phyloP scores from a whole-genome alignment of 37 sponge, comb jelly and placozoan genomes.

The Amphimedon queenslandica region DNA sequence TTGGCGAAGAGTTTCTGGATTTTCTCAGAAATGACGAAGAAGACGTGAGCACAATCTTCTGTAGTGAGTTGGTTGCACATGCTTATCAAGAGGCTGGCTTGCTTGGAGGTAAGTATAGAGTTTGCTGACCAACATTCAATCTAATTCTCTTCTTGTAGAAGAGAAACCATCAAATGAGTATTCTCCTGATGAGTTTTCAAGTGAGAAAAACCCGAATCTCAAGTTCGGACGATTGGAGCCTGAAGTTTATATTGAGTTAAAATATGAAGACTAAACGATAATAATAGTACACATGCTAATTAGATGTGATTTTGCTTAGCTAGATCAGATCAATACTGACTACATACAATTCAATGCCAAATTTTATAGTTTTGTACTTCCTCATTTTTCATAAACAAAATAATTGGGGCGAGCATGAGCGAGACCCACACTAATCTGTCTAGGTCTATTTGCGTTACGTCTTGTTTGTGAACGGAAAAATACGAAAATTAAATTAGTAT shows the following conservation, averaged over 20 bases:
- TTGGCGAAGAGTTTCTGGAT: background rate
- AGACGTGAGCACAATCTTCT: conserved; percentile 7
- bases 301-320: too few relatives aligned
- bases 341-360: too few relatives aligned
- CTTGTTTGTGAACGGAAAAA: too few relatives aligned
- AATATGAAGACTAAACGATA: too few relatives aligned
- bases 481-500: too few relatives aligned
- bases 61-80: conserved; percentile 28
- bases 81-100: conserved; percentile 21
- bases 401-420: too few relatives aligned
- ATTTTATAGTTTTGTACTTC: too few relatives aligned
- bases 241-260: conserved; percentile 56
- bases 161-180: conserved; percentile 49
- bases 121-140: background rate
- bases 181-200: conserved; percentile 79
- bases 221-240: conserved; percentile 25
- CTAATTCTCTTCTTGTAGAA: background rate
- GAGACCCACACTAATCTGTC: too few relatives aligned
- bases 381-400: too few relatives aligned
- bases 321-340: too few relatives aligned
- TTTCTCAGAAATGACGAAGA: conserved; percentile 11
- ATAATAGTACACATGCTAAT: too few relatives aligned
- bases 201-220: conserved; percentile 3
- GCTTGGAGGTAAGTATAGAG: background rate
- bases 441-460: too few relatives aligned